Percentiles rank a stretch among this genome's conserved stretches.
These are phyloP conservation scores for Platyrinchus mystaceus DNA, from an alignment of 2,797 vertebrate genomes.

Conservation along the genomic window DNA sequence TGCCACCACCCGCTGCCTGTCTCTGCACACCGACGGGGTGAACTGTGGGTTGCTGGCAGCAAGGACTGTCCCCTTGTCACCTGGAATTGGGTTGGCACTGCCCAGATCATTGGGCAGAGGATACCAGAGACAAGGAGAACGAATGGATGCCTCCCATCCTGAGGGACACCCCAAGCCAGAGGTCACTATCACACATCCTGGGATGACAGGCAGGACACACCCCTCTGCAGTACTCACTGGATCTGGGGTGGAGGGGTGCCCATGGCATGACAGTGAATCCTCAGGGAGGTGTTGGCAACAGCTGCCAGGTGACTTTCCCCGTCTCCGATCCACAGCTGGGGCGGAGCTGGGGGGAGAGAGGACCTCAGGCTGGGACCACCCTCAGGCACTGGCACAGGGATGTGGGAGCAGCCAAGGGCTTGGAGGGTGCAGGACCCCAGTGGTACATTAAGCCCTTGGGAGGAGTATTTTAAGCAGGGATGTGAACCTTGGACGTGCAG, in stretches of 20 bases:
- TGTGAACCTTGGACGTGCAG: slow-evolving; percentile 82
- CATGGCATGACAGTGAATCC: slow-evolving; percentile 58
- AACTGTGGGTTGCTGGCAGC: background rate
- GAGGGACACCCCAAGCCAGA: background rate
- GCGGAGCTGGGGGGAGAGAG: slow-evolving; percentile 47
- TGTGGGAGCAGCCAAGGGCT: background rate
- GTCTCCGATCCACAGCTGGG: slow-evolving; percentile 61
- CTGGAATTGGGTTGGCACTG: background rate
- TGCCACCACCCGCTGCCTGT: rapidly evolving
- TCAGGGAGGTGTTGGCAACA: slow-evolving; percentile 59
- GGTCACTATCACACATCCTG: background rate
- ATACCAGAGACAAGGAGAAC: background rate
- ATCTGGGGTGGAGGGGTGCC: slow-evolving; percentile 58
- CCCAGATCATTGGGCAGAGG: background rate
- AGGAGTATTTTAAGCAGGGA: background rate
- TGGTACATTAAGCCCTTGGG: rapidly evolving
- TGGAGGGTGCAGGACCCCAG: background rate
- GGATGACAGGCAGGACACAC: background rate
- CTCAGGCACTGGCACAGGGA: rapidly evolving
- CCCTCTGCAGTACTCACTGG: slow-evolving; percentile 54
- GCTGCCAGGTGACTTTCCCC: slow-evolving; percentile 57
- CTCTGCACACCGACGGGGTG: background rate
- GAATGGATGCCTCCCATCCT: background rate
- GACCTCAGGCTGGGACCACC: background rate
- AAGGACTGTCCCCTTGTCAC: background rate